Conservation (phyloP, 2,888 invertebrate genomes). For the Eupithecia subumbrata region DNA sequence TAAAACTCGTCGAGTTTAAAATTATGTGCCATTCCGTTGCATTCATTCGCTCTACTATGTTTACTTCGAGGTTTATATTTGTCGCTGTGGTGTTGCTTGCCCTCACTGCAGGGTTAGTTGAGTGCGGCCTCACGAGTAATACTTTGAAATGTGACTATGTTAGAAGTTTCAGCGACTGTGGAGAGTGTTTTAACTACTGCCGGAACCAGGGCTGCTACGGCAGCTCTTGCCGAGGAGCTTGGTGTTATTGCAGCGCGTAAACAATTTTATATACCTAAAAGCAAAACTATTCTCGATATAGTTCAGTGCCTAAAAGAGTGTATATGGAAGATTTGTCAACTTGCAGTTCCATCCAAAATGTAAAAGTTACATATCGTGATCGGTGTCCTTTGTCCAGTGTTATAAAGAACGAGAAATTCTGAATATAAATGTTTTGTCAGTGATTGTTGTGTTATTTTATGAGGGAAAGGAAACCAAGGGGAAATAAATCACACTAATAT, state of each 20-base stretch:
- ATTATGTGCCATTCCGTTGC: background rate
- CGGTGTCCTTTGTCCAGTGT: background rate
- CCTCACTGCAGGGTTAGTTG: slow-evolving; percentile 8
- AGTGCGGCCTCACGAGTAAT: slow-evolving; percentile 27
- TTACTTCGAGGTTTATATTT: slow-evolving; percentile 8
- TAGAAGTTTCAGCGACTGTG: slow-evolving; percentile 28
- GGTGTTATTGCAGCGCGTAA: slow-evolving; percentile 27
- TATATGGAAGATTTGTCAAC: background rate
- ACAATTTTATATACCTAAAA: background rate
- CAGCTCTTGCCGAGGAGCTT: slow-evolving; percentile 25
- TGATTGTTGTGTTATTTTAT: background rate
- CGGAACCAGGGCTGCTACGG: slow-evolving; percentile 24
- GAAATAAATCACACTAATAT: background rate
- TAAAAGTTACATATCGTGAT: background rate
- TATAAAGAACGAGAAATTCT: background rate
- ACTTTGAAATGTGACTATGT: slow-evolving; percentile 26
- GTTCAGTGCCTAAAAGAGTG: background rate
- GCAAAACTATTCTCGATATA: too few relatives aligned
- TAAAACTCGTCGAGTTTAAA: background rate
- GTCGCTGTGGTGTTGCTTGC: slow-evolving; percentile 9
- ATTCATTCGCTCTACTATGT: slow-evolving; percentile 15
- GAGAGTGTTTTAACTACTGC: slow-evolving; percentile 24
- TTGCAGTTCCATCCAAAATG: background rate
- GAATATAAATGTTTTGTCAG: background rate
- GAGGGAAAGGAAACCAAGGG: background rate